Conservation (phyloP, 1,140 invertebrate genomes). For the Bombyx mandarina region DNA sequence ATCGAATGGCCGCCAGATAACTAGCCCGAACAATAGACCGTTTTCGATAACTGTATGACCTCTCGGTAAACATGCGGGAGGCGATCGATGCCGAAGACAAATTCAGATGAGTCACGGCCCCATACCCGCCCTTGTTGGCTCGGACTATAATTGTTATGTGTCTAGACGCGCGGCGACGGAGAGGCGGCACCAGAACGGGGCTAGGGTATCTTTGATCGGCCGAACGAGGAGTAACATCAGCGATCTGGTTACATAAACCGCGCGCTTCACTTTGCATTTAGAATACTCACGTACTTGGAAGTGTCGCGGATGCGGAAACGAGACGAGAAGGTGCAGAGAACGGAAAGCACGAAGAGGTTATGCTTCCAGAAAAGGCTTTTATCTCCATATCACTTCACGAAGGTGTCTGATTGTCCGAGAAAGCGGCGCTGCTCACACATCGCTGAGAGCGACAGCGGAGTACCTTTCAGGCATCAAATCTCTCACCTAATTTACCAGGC, state of each 20-base stretch:
- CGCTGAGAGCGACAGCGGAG: conserved; percentile 40
- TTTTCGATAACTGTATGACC: conserved; percentile 51
- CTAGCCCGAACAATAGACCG: conserved; percentile 29
- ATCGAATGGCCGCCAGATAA: neutral
- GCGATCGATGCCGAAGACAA: conserved; percentile 54
- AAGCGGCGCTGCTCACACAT: conserved; percentile 37
- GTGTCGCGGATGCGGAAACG: conserved; percentile 37
- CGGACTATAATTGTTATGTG: conserved; percentile 61
- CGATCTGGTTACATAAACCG: too few relatives aligned
- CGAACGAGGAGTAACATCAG: neutral
- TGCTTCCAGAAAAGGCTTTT: conserved; percentile 43
- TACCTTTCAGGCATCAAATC: conserved; percentile 59
- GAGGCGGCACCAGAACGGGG: conserved; percentile 46
- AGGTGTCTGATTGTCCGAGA: conserved; percentile 48
- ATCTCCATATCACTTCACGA: conserved; percentile 62
- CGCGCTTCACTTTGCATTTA: neutral
- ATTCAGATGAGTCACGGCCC: conserved; percentile 56
- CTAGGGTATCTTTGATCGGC: conserved; percentile 31
- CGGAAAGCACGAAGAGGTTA: conserved; percentile 56
- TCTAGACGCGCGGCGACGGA: conserved; percentile 60
- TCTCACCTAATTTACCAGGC: conserved; percentile 59
- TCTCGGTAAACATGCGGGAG: conserved; percentile 43
- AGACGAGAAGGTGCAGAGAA: conserved; percentile 50
- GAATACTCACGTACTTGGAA: conserved; percentile 39
- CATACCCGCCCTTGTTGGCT: conserved; percentile 55